Conservation (phyloP, 2,113 vertebrate species). For the Pteronura brasiliensis region DNA sequence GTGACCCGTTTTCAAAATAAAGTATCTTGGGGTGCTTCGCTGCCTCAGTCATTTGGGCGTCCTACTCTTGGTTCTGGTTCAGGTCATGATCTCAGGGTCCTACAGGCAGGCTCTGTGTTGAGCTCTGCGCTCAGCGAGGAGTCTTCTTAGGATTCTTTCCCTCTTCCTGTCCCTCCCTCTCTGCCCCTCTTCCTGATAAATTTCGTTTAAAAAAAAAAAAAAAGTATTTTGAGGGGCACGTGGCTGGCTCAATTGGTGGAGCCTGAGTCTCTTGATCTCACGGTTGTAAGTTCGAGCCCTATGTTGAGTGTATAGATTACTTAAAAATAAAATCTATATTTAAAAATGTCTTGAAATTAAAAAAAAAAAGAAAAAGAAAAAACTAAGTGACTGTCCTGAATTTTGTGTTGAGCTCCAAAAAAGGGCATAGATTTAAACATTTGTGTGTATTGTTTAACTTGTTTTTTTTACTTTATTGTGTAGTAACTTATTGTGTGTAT, state of each 20-base stretch:
- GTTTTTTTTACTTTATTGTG: neutral
- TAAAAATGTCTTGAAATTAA: neutral
- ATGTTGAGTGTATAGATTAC: neutral
- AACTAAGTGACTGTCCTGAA: neutral
- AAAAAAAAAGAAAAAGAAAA: neutral
- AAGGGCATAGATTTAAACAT: neutral
- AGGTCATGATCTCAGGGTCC: neutral
- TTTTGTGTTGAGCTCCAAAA: neutral
- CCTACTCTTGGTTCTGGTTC: neutral
- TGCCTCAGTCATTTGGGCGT: neutral
- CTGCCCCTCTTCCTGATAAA: neutral
- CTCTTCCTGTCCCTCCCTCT: neutral
- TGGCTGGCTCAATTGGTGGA: neutral
- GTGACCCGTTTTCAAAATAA: neutral
- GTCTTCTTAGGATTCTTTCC: neutral
- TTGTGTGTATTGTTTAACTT: conserved; percentile 6
- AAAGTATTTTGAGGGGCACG: neutral
- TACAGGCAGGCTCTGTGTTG: neutral
- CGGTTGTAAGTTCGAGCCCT: neutral
- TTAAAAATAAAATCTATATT: neutral
- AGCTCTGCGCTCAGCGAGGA: neutral
- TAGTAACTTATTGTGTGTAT: neutral
- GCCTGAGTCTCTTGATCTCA: neutral
- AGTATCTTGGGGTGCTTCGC: neutral
- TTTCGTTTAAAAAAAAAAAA: neutral